Percentiles rank a stretch among this genome's conserved stretches.
These are phyloP conservation scores for Drosophila varians DNA, from an alignment of 1,140 invertebrate genomes.

Conservation along the genomic window DNA sequence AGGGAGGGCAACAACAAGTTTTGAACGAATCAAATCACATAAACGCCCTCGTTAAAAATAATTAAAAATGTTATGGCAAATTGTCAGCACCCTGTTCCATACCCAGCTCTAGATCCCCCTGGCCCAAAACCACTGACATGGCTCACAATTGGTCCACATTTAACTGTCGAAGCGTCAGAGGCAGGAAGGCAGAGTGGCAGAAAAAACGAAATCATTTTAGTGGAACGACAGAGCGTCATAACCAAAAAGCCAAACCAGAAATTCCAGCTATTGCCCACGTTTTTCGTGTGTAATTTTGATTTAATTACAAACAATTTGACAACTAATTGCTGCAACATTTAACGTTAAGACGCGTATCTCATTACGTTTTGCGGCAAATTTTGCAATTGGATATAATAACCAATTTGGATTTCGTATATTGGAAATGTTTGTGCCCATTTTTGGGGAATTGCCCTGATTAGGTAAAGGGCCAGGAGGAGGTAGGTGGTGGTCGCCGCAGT, in stretches of 20 bases:
- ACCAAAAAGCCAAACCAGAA: neutral
- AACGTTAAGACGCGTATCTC: slow-evolving; percentile 71
- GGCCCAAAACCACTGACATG: slow-evolving; percentile 47
- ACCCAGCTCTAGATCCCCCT: neutral
- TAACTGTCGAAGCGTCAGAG: slow-evolving; percentile 50
- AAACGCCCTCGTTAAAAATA: slow-evolving; percentile 80
- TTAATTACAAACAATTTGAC: slow-evolving; percentile 82
- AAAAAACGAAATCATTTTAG: slow-evolving; percentile 71
- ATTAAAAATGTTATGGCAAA: slow-evolving; percentile 81
- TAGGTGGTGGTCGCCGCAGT: neutral
- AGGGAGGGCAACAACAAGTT: slow-evolving; percentile 2
- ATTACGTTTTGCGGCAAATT: slow-evolving; percentile 76
- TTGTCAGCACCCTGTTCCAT: slow-evolving; percentile 69
- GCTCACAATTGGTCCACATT: slow-evolving; percentile 70
- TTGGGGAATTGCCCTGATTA: slow-evolving; percentile 17
- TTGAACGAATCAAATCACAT: slow-evolving; percentile 62
- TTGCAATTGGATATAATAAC: slow-evolving; percentile 72
- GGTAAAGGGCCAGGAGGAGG: slow-evolving; percentile 2
- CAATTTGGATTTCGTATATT: slow-evolving; percentile 23
- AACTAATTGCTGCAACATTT: slow-evolving; percentile 79
- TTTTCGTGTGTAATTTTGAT: slow-evolving; percentile 78
- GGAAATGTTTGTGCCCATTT: slow-evolving; percentile 61
- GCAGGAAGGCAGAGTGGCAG: neutral
- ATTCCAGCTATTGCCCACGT: neutral
- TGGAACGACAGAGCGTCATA: slow-evolving; percentile 65